phyloP scores from a whole-genome alignment of 2,797 vertebrate genomes.

The Enteromius thamalakanensis region DNA sequence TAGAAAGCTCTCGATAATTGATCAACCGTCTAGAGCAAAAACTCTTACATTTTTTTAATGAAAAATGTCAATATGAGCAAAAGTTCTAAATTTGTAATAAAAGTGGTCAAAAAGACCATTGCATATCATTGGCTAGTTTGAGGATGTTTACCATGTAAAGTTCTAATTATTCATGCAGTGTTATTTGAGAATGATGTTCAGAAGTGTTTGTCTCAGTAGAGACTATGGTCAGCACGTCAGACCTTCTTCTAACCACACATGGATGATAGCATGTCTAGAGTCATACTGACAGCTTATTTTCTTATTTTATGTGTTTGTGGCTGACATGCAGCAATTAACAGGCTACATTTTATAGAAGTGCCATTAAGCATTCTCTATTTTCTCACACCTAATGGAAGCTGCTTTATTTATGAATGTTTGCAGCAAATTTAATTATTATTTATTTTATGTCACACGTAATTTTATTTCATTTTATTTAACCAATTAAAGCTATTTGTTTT shows the following conservation, averaged over 20 bases:
- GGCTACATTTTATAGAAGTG: neutral
- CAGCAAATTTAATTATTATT: neutral
- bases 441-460: neutral
- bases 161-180: slow-evolving; percentile 10
- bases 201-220: neutral
- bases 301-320: neutral
- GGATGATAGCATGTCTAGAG: neutral
- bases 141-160: neutral
- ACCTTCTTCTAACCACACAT: neutral
- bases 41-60: neutral
- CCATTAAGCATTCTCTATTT: neutral
- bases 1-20: neutral
- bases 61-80: slow-evolving; percentile 16
- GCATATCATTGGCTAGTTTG: neutral
- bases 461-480: no score
- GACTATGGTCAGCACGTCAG: neutral
- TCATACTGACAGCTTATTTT: neutral
- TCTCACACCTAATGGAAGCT: neutral
- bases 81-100: slow-evolving; percentile 12
- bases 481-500: no score
- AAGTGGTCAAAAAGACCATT: neutral
- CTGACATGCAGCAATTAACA: neutral
- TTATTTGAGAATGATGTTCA: neutral
- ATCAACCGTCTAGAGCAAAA: slow-evolving; percentile 2
- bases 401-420: neutral